Conservation (phyloP, 2,888 invertebrate genomes). For the Cyclophora punctaria region DNA sequence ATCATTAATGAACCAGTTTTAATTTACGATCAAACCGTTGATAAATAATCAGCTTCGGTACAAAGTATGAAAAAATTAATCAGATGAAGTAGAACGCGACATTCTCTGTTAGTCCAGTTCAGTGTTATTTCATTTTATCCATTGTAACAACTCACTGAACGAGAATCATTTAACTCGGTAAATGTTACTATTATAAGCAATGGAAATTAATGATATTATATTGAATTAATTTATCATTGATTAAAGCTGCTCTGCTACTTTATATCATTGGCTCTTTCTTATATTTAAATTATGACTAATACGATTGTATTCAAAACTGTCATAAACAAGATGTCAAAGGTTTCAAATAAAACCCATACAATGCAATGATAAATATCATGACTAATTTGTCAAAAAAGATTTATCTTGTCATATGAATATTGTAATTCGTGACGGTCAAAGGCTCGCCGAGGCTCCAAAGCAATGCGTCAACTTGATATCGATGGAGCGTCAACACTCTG, state of each 20-base stretch:
- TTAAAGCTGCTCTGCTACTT: too few relatives aligned
- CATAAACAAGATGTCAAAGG: too few relatives aligned
- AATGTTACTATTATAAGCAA: too few relatives aligned
- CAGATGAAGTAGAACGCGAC: slow-evolving; percentile 36
- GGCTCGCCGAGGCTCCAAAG: slow-evolving; percentile 23
- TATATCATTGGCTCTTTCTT: too few relatives aligned
- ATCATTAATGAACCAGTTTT: slow-evolving; percentile 63
- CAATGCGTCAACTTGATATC: slow-evolving; percentile 50
- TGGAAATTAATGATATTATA: too few relatives aligned
- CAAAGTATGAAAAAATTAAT: slow-evolving; percentile 51
- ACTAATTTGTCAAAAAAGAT: slow-evolving; percentile 41
- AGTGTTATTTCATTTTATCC: slow-evolving; percentile 28
- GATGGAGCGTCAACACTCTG: slow-evolving; percentile 51
- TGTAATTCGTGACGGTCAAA: slow-evolving; percentile 40
- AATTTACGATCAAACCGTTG: slow-evolving; percentile 54
- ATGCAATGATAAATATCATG: slow-evolving; percentile 21
- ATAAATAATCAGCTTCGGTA: slow-evolving; percentile 49
- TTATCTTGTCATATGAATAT: slow-evolving; percentile 44
- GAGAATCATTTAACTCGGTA: not conserved
- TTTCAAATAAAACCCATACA: too few relatives aligned
- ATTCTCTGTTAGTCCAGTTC: slow-evolving; percentile 30
- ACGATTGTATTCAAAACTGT: too few relatives aligned
- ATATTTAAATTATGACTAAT: too few relatives aligned
- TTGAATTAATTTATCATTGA: too few relatives aligned
- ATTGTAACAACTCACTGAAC: slow-evolving; percentile 22